phyloP scores from a whole-genome alignment of 2,113 vertebrate species.

The Patagioenas fasciata region DNA sequence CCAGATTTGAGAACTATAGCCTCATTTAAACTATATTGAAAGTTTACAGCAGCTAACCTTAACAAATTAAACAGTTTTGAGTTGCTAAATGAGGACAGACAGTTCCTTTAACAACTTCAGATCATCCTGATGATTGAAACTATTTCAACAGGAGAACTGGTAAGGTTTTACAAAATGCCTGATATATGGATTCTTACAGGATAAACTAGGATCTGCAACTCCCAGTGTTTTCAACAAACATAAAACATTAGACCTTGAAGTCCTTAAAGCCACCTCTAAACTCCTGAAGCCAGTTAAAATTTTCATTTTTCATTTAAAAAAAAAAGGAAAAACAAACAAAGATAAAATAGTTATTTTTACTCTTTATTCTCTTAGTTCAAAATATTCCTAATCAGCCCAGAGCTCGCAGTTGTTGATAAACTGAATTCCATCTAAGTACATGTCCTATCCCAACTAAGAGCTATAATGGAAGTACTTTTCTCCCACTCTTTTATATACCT shows the following conservation, averaged over 20 bases:
- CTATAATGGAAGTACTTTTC: background rate
- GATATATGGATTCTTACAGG: background rate
- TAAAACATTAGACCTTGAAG: background rate
- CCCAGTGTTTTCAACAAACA: background rate
- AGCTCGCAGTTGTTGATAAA: background rate
- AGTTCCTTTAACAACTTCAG: background rate
- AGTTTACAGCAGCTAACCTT: background rate
- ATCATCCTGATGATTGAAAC: background rate
- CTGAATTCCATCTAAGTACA: rapidly evolving
- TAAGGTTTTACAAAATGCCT: background rate
- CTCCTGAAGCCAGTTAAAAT: background rate
- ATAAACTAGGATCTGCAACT: background rate
- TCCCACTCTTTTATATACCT: background rate
- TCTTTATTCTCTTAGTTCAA: background rate
- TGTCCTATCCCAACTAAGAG: background rate
- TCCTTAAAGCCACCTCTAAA: background rate
- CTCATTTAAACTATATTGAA: background rate
- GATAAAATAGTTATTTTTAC: background rate
- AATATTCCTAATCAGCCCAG: background rate
- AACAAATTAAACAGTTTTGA: background rate
- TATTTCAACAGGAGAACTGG: background rate
- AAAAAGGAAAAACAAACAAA: background rate
- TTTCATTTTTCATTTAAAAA: background rate
- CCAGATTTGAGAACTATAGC: background rate
- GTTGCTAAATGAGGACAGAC: background rate